Percentiles rank a stretch among this genome's conserved stretches.
Conservation (phyloP, 2,797 vertebrate species). For the Lerista edwardsae region DNA sequence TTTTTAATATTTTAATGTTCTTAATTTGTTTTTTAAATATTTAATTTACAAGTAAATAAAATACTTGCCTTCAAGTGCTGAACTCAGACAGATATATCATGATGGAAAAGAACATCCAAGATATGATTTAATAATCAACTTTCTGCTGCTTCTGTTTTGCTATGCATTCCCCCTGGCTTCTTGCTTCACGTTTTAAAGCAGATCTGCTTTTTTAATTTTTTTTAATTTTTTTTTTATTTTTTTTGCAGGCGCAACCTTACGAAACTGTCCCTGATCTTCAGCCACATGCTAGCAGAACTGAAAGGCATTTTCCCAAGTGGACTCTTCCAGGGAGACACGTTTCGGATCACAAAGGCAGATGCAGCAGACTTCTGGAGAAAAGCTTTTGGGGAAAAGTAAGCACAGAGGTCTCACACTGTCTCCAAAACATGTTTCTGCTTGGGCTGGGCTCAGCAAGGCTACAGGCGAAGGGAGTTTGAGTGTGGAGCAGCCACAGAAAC, state of each 20-base stretch:
- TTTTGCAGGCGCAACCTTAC: constrained; percentile 91
- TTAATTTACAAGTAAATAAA: neutral
- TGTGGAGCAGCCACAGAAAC: neutral
- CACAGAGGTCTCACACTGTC: constrained; percentile 1
- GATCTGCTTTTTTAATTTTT: neutral
- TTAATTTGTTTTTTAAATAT: neutral
- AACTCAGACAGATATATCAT: neutral
- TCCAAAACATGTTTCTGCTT: neutral
- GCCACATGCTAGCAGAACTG: constrained; percentile 97
- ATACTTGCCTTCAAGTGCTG: accelerated
- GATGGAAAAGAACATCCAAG: neutral
- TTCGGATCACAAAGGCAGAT: constrained; percentile 98
- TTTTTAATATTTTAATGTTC: neutral
- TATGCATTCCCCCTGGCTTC: neutral
- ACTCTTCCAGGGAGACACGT: constrained; percentile 95
- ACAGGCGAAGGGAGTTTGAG: neutral
- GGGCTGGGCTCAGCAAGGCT: neutral
- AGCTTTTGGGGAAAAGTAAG: constrained; percentile 97
- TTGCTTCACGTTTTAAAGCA: neutral
- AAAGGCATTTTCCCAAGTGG: constrained; percentile 97
- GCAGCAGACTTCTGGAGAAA: constrained; percentile 98
- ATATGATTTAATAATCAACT: neutral
- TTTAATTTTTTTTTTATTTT: no score
- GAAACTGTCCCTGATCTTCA: constrained; percentile 97
- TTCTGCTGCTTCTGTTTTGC: neutral